Conservation (phyloP, 1,140 invertebrate species). For the Antheraea pernyi region DNA sequence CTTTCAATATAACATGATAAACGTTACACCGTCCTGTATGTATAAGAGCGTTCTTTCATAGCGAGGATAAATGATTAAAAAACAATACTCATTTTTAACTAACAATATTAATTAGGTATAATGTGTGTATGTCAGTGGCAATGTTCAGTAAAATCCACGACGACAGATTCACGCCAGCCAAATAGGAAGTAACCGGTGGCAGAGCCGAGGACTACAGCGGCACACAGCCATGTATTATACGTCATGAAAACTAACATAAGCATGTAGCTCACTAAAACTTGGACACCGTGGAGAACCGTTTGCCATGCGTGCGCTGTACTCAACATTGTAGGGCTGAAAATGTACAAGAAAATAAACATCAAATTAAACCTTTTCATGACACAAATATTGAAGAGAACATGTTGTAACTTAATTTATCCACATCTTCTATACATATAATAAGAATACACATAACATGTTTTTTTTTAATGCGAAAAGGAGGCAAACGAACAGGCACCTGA, state of each 20-base stretch:
- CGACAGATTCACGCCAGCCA: constrained; percentile 95
- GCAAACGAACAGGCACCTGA: too few species aligned
- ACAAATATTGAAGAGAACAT: too few species aligned
- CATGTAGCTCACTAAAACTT: constrained; percentile 91
- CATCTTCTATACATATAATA: too few species aligned
- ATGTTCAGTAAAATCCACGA: constrained; percentile 96
- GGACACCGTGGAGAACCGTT: constrained; percentile 93
- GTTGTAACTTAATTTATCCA: too few species aligned
- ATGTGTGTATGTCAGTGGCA: constrained; percentile 85
- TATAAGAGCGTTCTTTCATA: constrained; percentile 39
- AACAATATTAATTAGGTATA: constrained; percentile 21
- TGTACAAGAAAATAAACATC: constrained; percentile 11
- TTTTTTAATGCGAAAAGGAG: too few species aligned
- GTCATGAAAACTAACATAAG: constrained; percentile 99
- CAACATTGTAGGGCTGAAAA: constrained; percentile 87
- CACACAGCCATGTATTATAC: constrained; percentile 96
- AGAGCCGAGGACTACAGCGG: constrained; percentile 93
- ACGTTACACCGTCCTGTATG: constrained; percentile 17
- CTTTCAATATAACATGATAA: constrained; percentile 57
- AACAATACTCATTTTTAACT: constrained; percentile 54
- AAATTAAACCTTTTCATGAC: too few species aligned
- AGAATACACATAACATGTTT: too few species aligned
- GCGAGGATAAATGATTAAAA: constrained; percentile 51
- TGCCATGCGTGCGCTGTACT: constrained; percentile 91
- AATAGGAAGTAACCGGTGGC: constrained; percentile 96